Evolutionary conservation across 2,888 invertebrate genomes (phyloP).

Genomic region (Encarsia formosa): DNA sequence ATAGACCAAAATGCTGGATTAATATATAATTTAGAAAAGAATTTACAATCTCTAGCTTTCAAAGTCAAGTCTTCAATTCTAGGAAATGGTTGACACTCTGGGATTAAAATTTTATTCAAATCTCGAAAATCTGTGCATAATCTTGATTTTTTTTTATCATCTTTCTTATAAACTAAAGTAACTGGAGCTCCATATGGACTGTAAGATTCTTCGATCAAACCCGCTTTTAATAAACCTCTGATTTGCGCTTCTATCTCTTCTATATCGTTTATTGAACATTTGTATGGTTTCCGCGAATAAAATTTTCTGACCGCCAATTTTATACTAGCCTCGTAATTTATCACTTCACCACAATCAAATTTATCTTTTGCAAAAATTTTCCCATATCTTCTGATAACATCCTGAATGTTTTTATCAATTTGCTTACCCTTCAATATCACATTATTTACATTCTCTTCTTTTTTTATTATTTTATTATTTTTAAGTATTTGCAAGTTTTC

Average conservation of each 20-base stretch:
- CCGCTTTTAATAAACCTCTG: constrained; percentile 27
- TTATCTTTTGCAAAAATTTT: constrained; percentile 23
- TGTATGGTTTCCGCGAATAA: constrained; percentile 23
- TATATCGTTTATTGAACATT: constrained; percentile 29
- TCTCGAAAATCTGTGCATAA: background rate
- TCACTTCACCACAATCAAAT: constrained; percentile 25
- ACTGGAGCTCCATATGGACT: background rate
- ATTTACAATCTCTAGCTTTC: background rate
- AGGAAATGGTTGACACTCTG: background rate
- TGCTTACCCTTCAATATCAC: background rate
- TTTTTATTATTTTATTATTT: constrained; percentile 7
- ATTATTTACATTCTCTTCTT: background rate
- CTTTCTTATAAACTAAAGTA: background rate
- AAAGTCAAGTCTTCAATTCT: background rate
- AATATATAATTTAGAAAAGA: background rate
- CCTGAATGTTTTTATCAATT: background rate
- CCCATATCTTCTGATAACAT: constrained; percentile 18
- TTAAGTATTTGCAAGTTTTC: constrained; percentile 24
- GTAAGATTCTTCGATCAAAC: background rate
- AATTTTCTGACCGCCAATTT: constrained; percentile 26
- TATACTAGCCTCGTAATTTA: constrained; percentile 21
- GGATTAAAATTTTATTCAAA: background rate
- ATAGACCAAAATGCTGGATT: constrained; percentile 47
- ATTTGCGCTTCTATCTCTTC: constrained; percentile 28
- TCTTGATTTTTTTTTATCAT: background rate